Conservation (phyloP, 2,888 invertebrate species). For the Diaperis boleti region DNA sequence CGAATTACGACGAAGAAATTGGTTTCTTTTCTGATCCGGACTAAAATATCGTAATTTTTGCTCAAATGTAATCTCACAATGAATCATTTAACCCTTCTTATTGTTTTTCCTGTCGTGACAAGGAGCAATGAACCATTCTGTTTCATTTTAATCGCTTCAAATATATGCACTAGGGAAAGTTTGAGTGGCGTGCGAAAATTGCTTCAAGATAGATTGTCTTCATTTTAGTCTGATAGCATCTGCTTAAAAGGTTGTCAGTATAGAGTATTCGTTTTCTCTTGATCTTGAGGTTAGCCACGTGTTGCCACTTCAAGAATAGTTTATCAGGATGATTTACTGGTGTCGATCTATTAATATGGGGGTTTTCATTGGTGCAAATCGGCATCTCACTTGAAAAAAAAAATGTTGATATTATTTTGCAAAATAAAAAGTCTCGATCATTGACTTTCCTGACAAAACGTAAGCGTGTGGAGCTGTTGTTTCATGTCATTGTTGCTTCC, state of each 20-base stretch:
- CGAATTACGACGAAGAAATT: too few species aligned
- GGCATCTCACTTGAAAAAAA: constrained; percentile 12
- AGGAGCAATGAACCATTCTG: constrained; percentile 12
- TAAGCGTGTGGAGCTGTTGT: constrained; percentile 9
- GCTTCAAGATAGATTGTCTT: constrained; percentile 14
- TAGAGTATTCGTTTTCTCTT: neutral
- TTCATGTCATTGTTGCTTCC: neutral
- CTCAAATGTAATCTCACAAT: neutral
- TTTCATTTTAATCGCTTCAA: constrained; percentile 19
- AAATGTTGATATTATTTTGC: constrained; percentile 9
- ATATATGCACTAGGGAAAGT: constrained; percentile 27
- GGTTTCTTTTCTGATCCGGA: too few species aligned
- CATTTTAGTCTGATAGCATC: constrained; percentile 1
- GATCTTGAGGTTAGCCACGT: constrained; percentile 6
- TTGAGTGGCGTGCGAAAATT: constrained; percentile 18
- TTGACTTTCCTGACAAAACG: constrained; percentile 19
- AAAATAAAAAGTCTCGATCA: constrained; percentile 18
- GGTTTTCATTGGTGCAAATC: constrained; percentile 1
- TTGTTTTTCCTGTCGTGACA: constrained; percentile 17
- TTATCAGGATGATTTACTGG: neutral
- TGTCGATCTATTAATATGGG: neutral
- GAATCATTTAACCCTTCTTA: constrained; percentile 12
- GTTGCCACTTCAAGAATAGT: neutral
- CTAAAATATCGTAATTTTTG: too few species aligned
- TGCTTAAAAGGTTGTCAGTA: neutral